phyloP scores from a whole-genome alignment of 2,113 vertebrate species.

The Leptocoma aspasia region DNA sequence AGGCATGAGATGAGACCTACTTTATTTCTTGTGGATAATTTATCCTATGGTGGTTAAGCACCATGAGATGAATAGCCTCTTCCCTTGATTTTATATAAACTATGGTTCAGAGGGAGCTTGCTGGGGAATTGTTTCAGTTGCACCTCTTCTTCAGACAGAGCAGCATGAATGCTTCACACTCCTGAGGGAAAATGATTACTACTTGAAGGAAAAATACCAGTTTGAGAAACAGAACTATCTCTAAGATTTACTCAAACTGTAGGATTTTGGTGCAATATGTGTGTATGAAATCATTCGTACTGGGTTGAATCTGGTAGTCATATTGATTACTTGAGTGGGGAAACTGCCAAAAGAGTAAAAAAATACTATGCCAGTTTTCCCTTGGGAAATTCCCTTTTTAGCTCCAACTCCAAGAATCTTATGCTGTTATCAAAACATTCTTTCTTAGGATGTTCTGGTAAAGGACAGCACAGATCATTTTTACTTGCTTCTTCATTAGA shows the following conservation, averaged over 20 bases:
- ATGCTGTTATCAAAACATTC: background rate
- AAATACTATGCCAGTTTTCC: background rate
- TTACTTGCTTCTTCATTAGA: background rate
- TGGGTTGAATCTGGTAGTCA: background rate
- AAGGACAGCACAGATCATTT: background rate
- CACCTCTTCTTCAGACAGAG: background rate
- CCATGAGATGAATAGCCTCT: background rate
- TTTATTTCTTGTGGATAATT: background rate
- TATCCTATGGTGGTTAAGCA: background rate
- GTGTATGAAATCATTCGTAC: background rate
- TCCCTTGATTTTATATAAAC: background rate
- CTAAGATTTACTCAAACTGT: background rate
- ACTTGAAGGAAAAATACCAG: background rate
- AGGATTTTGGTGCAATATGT: background rate
- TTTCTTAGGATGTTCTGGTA: background rate
- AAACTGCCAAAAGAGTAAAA: background rate
- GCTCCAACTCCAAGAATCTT: background rate
- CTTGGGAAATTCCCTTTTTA: background rate
- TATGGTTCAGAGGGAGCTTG: background rate
- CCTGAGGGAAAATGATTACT: background rate
- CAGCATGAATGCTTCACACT: background rate
- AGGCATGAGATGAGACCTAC: background rate
- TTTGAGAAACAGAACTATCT: background rate
- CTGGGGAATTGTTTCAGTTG: background rate
- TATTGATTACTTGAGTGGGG: background rate